phyloP scores from a whole-genome alignment of 2,113 vertebrate species.

The Mormoops blainvillei region DNA sequence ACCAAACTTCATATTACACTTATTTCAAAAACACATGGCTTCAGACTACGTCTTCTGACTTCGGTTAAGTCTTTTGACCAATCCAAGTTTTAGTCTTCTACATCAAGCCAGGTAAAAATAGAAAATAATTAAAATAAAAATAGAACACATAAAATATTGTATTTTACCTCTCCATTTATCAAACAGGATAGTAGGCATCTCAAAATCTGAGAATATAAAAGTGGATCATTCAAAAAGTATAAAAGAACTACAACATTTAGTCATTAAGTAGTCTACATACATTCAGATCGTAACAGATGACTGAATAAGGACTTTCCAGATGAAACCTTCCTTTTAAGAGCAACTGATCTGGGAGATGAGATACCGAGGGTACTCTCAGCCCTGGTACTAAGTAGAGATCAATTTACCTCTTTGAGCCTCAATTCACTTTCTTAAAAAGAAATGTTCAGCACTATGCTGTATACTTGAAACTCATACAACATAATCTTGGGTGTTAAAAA shows the following conservation, averaged over 20 bases:
- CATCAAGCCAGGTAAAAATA: background rate
- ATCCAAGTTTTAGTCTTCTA: constrained; percentile 5
- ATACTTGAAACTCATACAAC: background rate
- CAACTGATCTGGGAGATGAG: background rate
- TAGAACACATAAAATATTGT: background rate
- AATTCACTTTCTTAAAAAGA: background rate
- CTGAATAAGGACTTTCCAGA: background rate
- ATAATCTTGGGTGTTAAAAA: background rate
- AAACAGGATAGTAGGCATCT: constrained; percentile 2
- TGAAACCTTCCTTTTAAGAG: background rate
- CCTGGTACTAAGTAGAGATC: background rate
- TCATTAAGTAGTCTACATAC: background rate
- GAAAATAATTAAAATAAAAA: constrained; percentile 34
- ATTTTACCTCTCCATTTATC: constrained; percentile 17
- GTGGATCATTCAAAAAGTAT: background rate
- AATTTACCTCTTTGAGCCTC: background rate
- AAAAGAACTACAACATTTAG: background rate
- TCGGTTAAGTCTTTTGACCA: background rate
- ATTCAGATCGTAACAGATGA: background rate
- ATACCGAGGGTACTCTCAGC: background rate
- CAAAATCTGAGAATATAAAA: constrained; percentile 1
- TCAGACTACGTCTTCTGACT: constrained; percentile 24
- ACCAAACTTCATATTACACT: constrained; percentile 27
- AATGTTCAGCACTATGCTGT: background rate
- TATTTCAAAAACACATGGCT: constrained; percentile 10